Evolutionary conservation across 2,113 vertebrate genomes (phyloP), one percentile per base, ranked within the genome.

Genomic region (Saimiri boliviensis): DNA sequence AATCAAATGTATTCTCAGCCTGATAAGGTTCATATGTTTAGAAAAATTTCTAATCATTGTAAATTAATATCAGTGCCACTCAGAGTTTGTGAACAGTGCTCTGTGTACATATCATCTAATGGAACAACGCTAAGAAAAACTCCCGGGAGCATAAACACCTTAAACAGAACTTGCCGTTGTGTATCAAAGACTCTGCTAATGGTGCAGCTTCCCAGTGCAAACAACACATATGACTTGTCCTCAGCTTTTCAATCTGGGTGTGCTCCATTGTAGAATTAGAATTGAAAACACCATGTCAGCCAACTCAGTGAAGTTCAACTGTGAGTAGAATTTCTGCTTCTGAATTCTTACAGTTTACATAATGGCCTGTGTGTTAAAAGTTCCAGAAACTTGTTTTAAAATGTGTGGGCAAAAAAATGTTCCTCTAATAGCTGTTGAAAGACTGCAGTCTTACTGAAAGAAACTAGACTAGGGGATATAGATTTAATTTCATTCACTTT

Each of bases 231-330:
- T 47, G 54, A 42, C 45, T 54, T 19, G 52, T 80, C 23, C 45
- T 85, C n/a, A 88, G 25, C 3, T 58, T 86, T 94, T 83, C 11
- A 89, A 32, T 90, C 32, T 87, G 63, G 11, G 11, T 60, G 94
- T 86, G 23, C 20, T 90, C 37, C 21, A 32, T 2, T 77, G 40
- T 49, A 93, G 23, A 96, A 91, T 93, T 89, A 84, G 71, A 96
- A 83, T 88, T 52, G 76, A 80, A 91, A 92, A 76, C 14, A 6
- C 52, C 45, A 3, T 54, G 8, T 32, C 81, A 45, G 45, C 54
- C n/a, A 77, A 82, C 25, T 82, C 42, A 54, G 76, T 16, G 23
- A 93, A 93, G 30, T 88, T 79, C 19, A 91, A 3, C 40, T 66
- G 5, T 70, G n/a, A 94, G 42, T 60, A 25, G 76, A 90, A 88